Evolutionary conservation across 2,888 invertebrate species (phyloP).

Genomic region (Lasioglossum oenotherae): DNA sequence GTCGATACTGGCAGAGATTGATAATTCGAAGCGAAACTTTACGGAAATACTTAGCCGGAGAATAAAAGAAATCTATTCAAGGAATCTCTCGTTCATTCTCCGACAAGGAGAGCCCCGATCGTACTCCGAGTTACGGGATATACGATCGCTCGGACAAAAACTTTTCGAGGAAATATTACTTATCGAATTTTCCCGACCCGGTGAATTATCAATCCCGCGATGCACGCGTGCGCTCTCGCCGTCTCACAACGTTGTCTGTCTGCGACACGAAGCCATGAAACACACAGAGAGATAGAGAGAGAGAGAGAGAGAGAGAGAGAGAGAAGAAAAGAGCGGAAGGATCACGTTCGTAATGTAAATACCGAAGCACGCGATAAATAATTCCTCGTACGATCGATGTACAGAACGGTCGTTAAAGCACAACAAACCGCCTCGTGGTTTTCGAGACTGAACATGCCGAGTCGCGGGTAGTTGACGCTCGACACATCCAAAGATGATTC

Average conservation of each 20-base stretch:
- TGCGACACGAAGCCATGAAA: background rate
- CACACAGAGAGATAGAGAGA: background rate
- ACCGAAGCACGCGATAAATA: constrained; percentile 27
- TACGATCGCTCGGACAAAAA: constrained; percentile 2
- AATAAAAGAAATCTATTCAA: constrained; percentile 7
- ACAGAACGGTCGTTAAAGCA: constrained; percentile 30
- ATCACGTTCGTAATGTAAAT: constrained; percentile 38
- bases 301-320: background rate
- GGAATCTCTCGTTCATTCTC: background rate
- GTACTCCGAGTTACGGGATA: background rate
- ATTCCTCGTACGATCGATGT: constrained; percentile 40
- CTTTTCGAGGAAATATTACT: background rate
- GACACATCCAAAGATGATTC: constrained; percentile 60
- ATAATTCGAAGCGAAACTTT: constrained; percentile 16
- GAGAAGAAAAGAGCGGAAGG: background rate
- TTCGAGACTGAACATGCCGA: constrained; percentile 27
- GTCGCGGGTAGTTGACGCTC: constrained; percentile 45
- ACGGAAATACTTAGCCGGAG: background rate
- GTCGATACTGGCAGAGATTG: background rate
- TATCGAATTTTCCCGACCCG: constrained; percentile 13
- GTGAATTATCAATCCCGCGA: constrained; percentile 25
- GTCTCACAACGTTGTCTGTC: background rate
- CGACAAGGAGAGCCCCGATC: background rate
- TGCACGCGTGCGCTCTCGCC: constrained; percentile 3
- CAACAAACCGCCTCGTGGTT: constrained; percentile 25